A percentile compares a stretch with the other conserved stretches of the same genome.
These are phyloP conservation scores for Falco berigora DNA, from an alignment of 2,797 vertebrate genomes.

Conservation along the genomic window DNA sequence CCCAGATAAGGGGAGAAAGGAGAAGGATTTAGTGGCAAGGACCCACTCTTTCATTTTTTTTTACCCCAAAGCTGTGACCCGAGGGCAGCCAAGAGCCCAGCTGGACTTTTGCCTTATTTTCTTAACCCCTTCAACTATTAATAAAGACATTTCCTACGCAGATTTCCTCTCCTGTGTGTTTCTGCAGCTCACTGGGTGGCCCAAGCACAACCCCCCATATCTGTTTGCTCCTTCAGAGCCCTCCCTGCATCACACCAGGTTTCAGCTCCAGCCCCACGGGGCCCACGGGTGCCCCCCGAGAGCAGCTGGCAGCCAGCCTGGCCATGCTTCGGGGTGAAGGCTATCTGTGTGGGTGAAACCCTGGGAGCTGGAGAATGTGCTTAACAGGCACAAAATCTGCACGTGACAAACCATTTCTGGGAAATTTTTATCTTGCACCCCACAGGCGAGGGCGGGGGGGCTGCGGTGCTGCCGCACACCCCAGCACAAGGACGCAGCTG, in stretches of 20 bases:
- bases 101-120: background rate
- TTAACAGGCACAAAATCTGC: background rate
- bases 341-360: background rate
- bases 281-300: background rate
- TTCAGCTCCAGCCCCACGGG: background rate
- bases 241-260: background rate
- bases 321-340: background rate
- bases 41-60: background rate
- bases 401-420: background rate
- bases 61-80: background rate
- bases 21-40: background rate
- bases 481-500: fast-evolving
- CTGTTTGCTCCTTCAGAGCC: background rate
- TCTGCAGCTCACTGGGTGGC: background rate
- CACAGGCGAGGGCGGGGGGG: background rate
- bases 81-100: background rate
- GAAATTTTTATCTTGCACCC: background rate
- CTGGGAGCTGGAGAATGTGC: fast-evolving
- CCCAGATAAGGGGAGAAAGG: background rate
- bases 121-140: background rate
- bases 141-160: background rate
- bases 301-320: background rate
- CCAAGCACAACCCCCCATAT: fast-evolving
- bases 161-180: background rate
- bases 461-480: fast-evolving